Evolutionary conservation across 2,113 vertebrate genomes (phyloP), one percentile per base, ranked within the genome.

Genomic region (Podarcis raffonei): DNA sequence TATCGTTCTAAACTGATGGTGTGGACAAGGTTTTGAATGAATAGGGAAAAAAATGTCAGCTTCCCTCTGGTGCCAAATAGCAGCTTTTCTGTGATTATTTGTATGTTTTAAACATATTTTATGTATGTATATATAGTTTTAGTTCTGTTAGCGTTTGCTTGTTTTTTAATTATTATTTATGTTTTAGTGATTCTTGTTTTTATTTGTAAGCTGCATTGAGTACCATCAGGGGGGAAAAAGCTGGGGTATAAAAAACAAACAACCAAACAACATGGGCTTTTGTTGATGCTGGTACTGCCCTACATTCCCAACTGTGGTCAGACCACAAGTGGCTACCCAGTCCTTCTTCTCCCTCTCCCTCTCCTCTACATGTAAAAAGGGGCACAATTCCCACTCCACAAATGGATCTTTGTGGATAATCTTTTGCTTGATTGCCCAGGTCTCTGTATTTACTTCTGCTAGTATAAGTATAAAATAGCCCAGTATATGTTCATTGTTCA

Each of bases 351-450:
- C 48, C 48, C 48, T 11, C 48, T 48, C 3, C 15, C 79, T 91
- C 90, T 93, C 18, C 39, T 69, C 6, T 72, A 0, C 85, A 57
- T 35, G 20, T 89, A 37, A 81, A 92, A 90, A 71, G 39, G 59
- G 18, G 89, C 69, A 78, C 1, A 27, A 1, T 69, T 6, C 6
- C 6, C 65, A 0, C 87, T 90, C 72, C 59, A 65, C 15, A 59
- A 39, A 25, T 35, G 6, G 77, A 8, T 30, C 27, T 1, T 1
- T 20, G 39, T 42, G 6, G 8, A 3, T 77, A 83, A 39, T 42
- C 35, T 53, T 62, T 2, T 78, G 81, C 23, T 72, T 80, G 71
- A 18, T 89, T 90, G 84, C 15, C 12, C 81, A 65, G 16, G 30
- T 25, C 35, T 39, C 6, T 84, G 85, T 59, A n/a, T 15, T 6